These are phyloP conservation scores for Pyrrhia umbra DNA, from an alignment of 2,888 invertebrate species.

Conservation along the genomic window DNA sequence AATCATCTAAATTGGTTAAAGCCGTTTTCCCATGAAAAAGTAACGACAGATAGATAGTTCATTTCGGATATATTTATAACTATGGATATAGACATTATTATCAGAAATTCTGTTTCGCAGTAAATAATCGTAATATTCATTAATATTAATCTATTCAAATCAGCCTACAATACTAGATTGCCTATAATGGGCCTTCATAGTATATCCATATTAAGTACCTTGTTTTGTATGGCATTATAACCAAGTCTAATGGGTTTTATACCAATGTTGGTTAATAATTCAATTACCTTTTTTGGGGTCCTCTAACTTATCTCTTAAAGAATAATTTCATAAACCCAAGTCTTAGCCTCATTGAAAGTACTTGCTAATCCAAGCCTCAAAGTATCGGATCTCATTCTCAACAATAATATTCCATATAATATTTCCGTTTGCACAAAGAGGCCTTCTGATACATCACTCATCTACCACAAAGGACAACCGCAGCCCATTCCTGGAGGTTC, in stretches of 20 bases:
- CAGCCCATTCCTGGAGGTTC: constrained; percentile 41
- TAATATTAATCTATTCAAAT: constrained; percentile 21
- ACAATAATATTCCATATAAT: constrained; percentile 8
- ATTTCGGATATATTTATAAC: too few species aligned
- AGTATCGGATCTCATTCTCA: background rate
- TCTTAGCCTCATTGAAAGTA: background rate
- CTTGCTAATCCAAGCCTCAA: too few species aligned
- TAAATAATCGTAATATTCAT: background rate
- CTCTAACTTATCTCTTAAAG: background rate
- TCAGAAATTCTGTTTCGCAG: background rate
- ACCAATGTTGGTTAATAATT: background rate
- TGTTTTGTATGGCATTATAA: background rate
- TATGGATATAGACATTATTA: background rate
- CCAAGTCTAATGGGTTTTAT: constrained; percentile 7
- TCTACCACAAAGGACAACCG: constrained; percentile 45
- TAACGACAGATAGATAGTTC: too few species aligned
- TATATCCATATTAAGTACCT: background rate
- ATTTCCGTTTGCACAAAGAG: constrained; percentile 31
- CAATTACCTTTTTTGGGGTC: background rate
- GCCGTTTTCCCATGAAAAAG: too few species aligned
- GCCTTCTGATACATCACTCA: constrained; percentile 8
- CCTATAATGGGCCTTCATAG: background rate
- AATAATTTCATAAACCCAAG: background rate
- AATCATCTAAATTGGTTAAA: too few species aligned
- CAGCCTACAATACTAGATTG: constrained; percentile 10